Evolutionary conservation across 1,140 invertebrate species (phyloP), one percentile per base, ranked within the genome.

Genomic region (Sycobia sp.): DNA sequence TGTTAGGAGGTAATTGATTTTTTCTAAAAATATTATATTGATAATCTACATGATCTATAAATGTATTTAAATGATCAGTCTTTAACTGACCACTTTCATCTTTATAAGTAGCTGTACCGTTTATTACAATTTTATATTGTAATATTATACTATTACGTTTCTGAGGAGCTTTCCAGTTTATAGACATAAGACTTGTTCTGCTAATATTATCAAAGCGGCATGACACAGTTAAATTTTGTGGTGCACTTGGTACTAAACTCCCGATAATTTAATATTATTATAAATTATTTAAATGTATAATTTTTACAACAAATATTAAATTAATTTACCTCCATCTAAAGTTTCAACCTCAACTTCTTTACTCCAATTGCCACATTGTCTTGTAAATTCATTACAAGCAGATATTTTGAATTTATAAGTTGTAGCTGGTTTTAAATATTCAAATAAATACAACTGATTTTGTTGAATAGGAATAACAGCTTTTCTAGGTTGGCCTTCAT

Each of bases 331-430:
- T 60, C 91, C 91, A 76, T 93, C 92, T 79, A 92, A 85, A 5
- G 92, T 94, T 7, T 88, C 90, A 1, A 89, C 91, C 72, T 90
- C 88, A 41, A 91, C 88, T 65, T 86, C 82, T 18, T 85, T 79
- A 1, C 91, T 92, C 87, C 88, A 90, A 18, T 87, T 85, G 5
- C 90, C 90, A 76, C 91, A 94, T 43, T 84, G 78, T 53, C 84
- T 85, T 2, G 88, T 93, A 69, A 88, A 90, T 72, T 91, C 88
- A 63, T 86, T 92, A 73, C 91, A 94, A 10, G 91, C 90, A 34
- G 87, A 77, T 65, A 90, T 88, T 81, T 87, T 87, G 75, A 93
- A 92, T 59, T 86, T 83, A 71, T 94, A 93, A 50, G 86, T 89
- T 18, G 90, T 93, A 2, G 89, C 88, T 0, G 91, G 88, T 68